Evolutionary conservation across 2,113 vertebrate species (phyloP).

Genomic region (Orientallactaga bullata): DNA sequence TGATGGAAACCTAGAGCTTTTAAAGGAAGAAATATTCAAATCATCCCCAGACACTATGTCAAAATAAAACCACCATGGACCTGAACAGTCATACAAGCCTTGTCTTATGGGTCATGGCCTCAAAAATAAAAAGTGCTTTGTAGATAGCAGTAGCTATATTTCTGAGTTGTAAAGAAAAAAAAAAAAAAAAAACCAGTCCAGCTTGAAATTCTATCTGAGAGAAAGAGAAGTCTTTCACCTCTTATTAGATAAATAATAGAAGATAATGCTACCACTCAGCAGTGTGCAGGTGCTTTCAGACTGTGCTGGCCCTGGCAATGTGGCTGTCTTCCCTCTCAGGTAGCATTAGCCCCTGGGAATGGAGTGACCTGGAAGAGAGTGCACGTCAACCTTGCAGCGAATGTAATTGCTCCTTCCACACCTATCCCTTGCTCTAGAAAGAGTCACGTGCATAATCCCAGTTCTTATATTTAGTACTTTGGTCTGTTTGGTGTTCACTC

Average conservation of each 20-base stretch:
- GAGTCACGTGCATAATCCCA: background rate
- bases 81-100: background rate
- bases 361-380: background rate
- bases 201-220: background rate
- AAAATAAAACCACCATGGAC: background rate
- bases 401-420: background rate
- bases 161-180: background rate
- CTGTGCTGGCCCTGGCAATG: background rate
- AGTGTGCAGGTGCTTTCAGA: background rate
- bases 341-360: background rate
- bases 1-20: background rate
- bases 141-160: background rate
- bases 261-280: background rate
- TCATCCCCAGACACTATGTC: background rate
- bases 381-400: background rate
- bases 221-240: background rate
- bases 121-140: background rate
- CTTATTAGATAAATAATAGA: background rate
- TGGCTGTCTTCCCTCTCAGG: background rate
- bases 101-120: background rate
- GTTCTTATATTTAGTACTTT: background rate
- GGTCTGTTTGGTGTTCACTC: conserved; percentile 39
- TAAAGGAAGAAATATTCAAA: conserved; percentile 51
- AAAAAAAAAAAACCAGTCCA: background rate
- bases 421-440: background rate